Base-by-base conservation (phyloP, 1,140 invertebrate species). In the Monochamus saltuarius region DNA sequence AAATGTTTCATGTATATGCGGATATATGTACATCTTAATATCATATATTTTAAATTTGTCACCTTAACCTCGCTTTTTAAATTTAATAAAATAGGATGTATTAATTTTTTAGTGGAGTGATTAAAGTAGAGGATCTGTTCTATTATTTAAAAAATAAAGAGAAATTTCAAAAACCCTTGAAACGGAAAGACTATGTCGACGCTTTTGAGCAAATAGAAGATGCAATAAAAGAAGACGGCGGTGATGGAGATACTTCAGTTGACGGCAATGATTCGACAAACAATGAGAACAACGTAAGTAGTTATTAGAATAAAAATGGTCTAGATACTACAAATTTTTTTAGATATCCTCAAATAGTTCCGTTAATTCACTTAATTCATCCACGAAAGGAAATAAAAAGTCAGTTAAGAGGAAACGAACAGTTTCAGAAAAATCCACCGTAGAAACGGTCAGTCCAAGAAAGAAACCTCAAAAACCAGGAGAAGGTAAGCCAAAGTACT, bases 101-200 rank as follows among this genome's bases (percentile, higher is more conserved):
- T 49, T 13, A 34, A 52, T 45, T 47, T 73, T 73, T 56, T 59
- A 78, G 75, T 9, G 77, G 72, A 7, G 54, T 59, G 7, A 73
- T 77, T 45, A 77, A 77, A 62, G 46, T 56, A n/a, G 76, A 78
- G 58, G 74, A 79, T 61, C 47, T 79, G 2, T 74, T 67, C 58
- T 70, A 71, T 54, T 78, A 76, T 73, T 78, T 82, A n/a, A 80
- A 83, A 64, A 80, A 80, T 65, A 83, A 83, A 68, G 77, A 81
- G 9, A 84, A 82, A 70, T 83, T 79, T 74, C 80, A 78, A 2
- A 85, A 84, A 63, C 74, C 78, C 36, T 69, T 78, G 66, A 85
- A 82, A 74, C 70, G 81, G 14, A 79, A 81, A 67, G 81, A 79
- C 47, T 88, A 85, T 65, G 83, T 84, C 67, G 82, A 84, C 70